These are phyloP conservation scores for Cotesia chilonis DNA, from an alignment of 1,140 invertebrate species.

Conservation along the genomic window DNA sequence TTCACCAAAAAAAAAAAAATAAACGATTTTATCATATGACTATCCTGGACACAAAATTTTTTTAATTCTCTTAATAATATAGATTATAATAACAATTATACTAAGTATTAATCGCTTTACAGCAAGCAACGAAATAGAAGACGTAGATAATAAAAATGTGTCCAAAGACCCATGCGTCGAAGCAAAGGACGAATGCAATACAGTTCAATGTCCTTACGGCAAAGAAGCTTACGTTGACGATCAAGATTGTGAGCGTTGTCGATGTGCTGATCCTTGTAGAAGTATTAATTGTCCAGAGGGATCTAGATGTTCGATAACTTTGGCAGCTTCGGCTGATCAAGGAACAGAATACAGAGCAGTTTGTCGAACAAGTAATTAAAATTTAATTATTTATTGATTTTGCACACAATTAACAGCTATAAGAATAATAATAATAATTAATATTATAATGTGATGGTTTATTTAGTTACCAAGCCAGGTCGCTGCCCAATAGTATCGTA, in stretches of 20 bases:
- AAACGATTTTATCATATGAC: too few species aligned
- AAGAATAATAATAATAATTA: neutral
- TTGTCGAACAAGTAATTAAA: conserved; percentile 71
- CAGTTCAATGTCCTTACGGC: conserved; percentile 78
- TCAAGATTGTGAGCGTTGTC: conserved; percentile 76
- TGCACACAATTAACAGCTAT: neutral
- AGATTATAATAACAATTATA: too few species aligned
- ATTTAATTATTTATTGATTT: conserved; percentile 21
- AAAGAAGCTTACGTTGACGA: conserved; percentile 74
- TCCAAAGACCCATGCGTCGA: conserved; percentile 66
- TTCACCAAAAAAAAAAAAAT: too few species aligned
- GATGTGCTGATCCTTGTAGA: conserved; percentile 80
- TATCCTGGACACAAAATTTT: too few species aligned
- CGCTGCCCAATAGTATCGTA: conserved; percentile 72
- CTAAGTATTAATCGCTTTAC: conserved; percentile 1
- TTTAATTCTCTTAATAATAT: too few species aligned
- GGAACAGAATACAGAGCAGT: conserved; percentile 66
- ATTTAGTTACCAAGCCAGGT: conserved; percentile 77
- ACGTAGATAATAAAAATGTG: conserved; percentile 47
- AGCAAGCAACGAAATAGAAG: conserved; percentile 58
- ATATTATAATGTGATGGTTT: conserved; percentile 15
- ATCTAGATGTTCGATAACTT: conserved; percentile 75
- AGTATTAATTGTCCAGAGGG: conserved; percentile 70
- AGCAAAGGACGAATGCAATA: conserved; percentile 69
- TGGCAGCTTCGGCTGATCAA: conserved; percentile 62